Evolutionary conservation across 2,888 invertebrate genomes (phyloP), one percentile per base, ranked within the genome.

Genomic region (Aporophyla lueneburgensis): DNA sequence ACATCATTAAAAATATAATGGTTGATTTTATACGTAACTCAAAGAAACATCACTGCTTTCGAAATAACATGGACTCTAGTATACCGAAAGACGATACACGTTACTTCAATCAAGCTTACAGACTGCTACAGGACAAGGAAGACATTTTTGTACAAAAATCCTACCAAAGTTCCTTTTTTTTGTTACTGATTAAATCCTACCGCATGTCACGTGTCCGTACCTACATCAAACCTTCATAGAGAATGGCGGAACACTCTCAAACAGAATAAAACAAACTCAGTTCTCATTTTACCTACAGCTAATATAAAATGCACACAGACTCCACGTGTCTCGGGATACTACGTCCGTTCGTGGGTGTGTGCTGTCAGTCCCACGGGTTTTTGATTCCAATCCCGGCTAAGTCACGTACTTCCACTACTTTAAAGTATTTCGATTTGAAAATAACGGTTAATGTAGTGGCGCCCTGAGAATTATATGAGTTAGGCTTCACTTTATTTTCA

Each of bases 231-330:
- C 49, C 84, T 56, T 61, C 58, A 75, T 75, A 76, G 59, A 61
- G 53, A 49, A 56, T 46, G 58, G 62, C 72, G 71, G 24, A 59
- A 71, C 24, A 63, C 59, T 76, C 68, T 86, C 78, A 83, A 80
- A 86, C 65, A 68, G 78, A 81, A 73, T 86, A 85, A 80, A 78
- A 70, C 51, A 70, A 76, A 65, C 71, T 76, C 49, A 72, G 80
- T 65, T 83, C 80, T 85, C 80, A 82, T 85, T 79, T 78, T 71
- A 81, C 78, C 78, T 76, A 76, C 72, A 67, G 66, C 74, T 81
- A 63, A 81, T 86, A 78, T 77, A 78, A 86, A 84, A 81, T 85
- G 74, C 84, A 78, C 74, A 84, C 61, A 84, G 72, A 71, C 69
- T 83, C 21, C 59, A 49, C 62, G 71, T 76, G 66, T 63, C 66